Conservation (phyloP, 2,888 invertebrate genomes). For the Nysson spinosus region DNA sequence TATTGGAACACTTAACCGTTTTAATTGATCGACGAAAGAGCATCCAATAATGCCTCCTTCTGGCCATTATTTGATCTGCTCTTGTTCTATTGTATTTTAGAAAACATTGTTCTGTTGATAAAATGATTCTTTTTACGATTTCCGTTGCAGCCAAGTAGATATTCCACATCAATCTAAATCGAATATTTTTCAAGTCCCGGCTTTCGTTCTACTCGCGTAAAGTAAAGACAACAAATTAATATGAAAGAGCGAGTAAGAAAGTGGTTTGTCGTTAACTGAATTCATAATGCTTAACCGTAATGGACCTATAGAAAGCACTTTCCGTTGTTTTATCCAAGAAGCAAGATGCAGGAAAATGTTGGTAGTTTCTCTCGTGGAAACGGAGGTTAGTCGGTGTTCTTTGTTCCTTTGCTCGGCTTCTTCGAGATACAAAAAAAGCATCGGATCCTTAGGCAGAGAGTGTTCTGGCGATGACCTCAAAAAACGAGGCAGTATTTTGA, state of each 20-base stretch:
- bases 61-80: background rate
- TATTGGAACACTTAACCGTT: background rate
- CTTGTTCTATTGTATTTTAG: background rate
- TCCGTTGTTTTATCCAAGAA: conserved; percentile 1
- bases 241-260: background rate
- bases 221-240: too few species aligned
- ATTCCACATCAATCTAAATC: too few species aligned
- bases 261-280: conserved; percentile 23
- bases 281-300: conserved; percentile 21
- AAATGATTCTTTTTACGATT: too few species aligned
- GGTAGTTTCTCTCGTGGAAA: background rate
- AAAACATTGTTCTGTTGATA: background rate
- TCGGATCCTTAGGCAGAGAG: too few species aligned
- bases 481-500: background rate
- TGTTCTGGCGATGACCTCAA: background rate
- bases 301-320: conserved; percentile 10
- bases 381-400: background rate
- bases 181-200: too few species aligned
- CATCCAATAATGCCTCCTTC: conserved; percentile 23
- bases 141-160: too few species aligned
- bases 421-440: background rate
- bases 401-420: conserved; percentile 18
- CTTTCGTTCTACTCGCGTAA: too few species aligned
- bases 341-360: conserved; percentile 4
- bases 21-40: conserved; percentile 30